Evolutionary conservation across 1,140 invertebrate species (phyloP), one percentile per base, ranked within the genome.

Genomic region (Drosophila nigrodunni): DNA sequence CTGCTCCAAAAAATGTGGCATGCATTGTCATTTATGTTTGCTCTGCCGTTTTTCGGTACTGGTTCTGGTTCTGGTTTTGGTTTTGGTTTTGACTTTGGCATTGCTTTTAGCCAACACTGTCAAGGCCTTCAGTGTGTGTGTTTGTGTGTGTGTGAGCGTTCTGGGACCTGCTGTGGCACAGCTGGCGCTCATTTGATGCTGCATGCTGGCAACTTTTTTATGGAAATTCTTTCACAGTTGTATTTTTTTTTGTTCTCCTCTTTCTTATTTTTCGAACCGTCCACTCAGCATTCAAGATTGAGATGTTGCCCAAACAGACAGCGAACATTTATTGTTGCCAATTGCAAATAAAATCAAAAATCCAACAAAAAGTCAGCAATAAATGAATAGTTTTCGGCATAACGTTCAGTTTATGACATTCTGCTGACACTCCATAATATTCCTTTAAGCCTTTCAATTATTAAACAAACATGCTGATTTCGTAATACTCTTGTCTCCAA

Each of bases 1-100:
- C 52, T 72, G 68, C 69, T 66, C 50, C 62, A 49, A 86, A 76
- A 77, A 88, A 74, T 82, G 76, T 69, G 83, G 57, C 72, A 82
- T 74, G 76, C 76, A 78, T 78, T 78, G 76, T 78, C 76, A 78
- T 78, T 78, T 78, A 71, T 78, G 67, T 78, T 78, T 78, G 73
- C 61, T 62, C 68, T 69, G 64, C 47, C 37, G 68, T 67, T 60
- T 69, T 55, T 67, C 65, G 61, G n/a, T 55, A 61, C 46, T 35
- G 67, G 15, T 35, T 35, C n/a, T 58, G 30, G 50, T 61, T 34
- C 46, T 35, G 67, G 15, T 35, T 35, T 21, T 58, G 30, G 50
- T 61, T 34, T 60, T 67, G 64, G 21, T 46, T 66, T 59, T 60
- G 61, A n/a, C 46, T 65, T 37, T 41, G 66, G 5, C 66, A 37